Evolutionary conservation across 2,888 invertebrate genomes (phyloP), one percentile per base, ranked within the genome.

Genomic region (Physocephala rufipes): DNA sequence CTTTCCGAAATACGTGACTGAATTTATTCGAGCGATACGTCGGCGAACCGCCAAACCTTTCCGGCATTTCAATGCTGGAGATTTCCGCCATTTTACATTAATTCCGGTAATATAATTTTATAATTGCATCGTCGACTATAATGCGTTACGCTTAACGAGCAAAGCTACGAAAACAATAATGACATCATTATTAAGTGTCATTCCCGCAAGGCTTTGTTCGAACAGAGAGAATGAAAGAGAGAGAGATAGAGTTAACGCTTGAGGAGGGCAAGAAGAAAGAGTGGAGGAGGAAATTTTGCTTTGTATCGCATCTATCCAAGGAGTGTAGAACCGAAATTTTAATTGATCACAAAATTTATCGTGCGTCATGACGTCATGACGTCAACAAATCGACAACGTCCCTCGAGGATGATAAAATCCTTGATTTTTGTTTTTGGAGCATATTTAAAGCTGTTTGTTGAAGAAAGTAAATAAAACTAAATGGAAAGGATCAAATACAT

Each of bases 311-410:
- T n/a, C n/a, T n/a, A n/a, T n/a, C n/a, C n/a, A n/a, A n/a, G n/a
- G n/a, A n/a, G n/a, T n/a, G 21, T 43, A 36, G 7, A 24, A 30
- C 12, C 21, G 16, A 26, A 63, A 45, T 19, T 63, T 45, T 63
- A 63, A 43, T 63, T 63, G 63, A 43, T 47, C 19, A 47, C 36
- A 45, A 63, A 13, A 63, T 47, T 63, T 63, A 63, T 24, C 36
- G 36, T 36, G 9, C 4, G 36, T 36, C 5, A 36, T 9, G 36
- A 4, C 36, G 36, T 9, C 36, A 36, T 36, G 5, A 36, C 4
- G 62, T 61, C 19, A 19, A 28, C 21, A 16, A 21, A 21, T 0
- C 21, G 21, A 36, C 4, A 36, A 36, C 9, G 9, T 36, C 36
- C 21, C n/a, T 51, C 21, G 19, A 36, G 36, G 36, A 36, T 9